Evolutionary conservation across 2,888 invertebrate species (phyloP).

Genomic region (Masnerella sp.): DNA sequence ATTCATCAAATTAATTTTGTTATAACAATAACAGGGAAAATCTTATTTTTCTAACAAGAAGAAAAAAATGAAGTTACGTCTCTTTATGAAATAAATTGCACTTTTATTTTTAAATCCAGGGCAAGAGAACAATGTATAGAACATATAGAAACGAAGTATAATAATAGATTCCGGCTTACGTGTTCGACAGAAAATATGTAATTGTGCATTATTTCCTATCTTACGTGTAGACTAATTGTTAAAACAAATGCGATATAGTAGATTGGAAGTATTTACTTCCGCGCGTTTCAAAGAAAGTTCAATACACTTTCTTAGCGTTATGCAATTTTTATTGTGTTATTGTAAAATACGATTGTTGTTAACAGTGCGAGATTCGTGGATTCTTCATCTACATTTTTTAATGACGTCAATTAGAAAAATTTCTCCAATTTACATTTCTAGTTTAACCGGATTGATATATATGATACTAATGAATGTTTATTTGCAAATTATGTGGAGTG

Average conservation of each 20-base stretch:
- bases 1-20: no score
- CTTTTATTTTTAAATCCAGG: no score
- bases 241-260: constrained; percentile 25
- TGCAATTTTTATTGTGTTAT: constrained; percentile 4
- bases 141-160: constrained; percentile 8
- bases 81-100: no score
- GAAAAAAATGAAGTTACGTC: no score
- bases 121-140: not conserved
- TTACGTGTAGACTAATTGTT: constrained; percentile 35
- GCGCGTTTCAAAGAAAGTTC: constrained; percentile 26
- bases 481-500: no score
- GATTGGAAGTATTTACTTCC: constrained; percentile 39
- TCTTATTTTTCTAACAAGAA: no score
- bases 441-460: no score
- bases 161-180: constrained; percentile 22
- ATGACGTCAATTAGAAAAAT: not conserved
- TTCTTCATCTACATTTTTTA: not conserved
- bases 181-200: constrained; percentile 22
- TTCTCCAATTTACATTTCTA: no score
- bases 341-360: not conserved
- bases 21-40: no score
- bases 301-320: constrained; percentile 20
- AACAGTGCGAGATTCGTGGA: not conserved
- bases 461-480: no score
- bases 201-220: constrained; percentile 23